Evolutionary conservation across 2,797 vertebrate species (phyloP).

Genomic region (Phataginus tetradactyla): DNA sequence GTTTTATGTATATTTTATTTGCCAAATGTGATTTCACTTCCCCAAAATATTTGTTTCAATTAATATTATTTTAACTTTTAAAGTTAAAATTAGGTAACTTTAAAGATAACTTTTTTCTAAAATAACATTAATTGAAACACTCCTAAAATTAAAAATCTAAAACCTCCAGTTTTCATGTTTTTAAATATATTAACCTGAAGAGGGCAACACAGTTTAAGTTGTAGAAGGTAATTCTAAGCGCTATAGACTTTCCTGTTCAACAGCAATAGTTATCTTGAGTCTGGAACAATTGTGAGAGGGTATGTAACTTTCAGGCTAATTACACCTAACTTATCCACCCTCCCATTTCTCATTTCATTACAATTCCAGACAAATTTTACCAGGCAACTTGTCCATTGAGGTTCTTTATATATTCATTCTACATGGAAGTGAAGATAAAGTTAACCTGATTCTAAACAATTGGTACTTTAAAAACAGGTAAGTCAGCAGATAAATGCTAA

Average conservation of each 20-base stretch:
- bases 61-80: no score
- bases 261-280: neutral
- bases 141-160: no score
- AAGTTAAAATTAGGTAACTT: no score
- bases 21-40: constrained; percentile 23
- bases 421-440: neutral
- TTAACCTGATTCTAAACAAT: neutral
- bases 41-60: neutral
- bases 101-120: no score
- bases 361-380: constrained; percentile 6
- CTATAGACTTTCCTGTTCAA: neutral
- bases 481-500: constrained; percentile 21
- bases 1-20: constrained; percentile 40
- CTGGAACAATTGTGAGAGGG: neutral
- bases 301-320: constrained; percentile 18
- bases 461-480: constrained; percentile 28
- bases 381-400: neutral
- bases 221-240: neutral
- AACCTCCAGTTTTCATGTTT: constrained; percentile 26
- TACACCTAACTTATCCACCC: neutral
- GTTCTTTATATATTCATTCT: constrained; percentile 18
- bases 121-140: no score
- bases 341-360: neutral
- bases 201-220: neutral
- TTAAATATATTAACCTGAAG: constrained; percentile 43